Percentiles rank a stretch among this genome's conserved stretches.
Evolutionary conservation across 2,797 vertebrate genomes (phyloP).

Genomic region (Leptatherina wallacei): DNA sequence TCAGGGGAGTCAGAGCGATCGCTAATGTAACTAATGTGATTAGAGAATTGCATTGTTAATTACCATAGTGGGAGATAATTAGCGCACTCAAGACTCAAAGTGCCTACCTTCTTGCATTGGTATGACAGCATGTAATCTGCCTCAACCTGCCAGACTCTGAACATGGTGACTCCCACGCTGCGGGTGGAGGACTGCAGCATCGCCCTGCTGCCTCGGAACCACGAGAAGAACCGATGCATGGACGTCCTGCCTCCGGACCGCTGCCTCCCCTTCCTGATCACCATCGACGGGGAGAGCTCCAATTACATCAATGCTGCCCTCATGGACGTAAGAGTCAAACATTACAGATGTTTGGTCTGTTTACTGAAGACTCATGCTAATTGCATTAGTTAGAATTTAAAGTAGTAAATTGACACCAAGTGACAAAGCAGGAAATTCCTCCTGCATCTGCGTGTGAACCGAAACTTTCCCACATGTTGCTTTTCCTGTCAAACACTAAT

Average conservation of each 20-base stretch:
- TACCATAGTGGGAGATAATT: conserved; percentile 68
- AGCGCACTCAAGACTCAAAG: conserved; percentile 32
- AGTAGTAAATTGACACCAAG: conserved; percentile 11
- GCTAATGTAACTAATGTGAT: conserved; percentile 64
- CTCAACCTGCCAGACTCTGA: conserved; percentile 78
- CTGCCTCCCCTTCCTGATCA: conserved; percentile 98
- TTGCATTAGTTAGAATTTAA: conserved; percentile 20
- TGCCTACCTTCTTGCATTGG: conserved; percentile 29
- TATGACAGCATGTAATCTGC: conserved; percentile 45
- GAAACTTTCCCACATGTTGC: conserved; percentile 41
- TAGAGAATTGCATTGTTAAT: conserved; percentile 73
- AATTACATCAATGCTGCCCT: conserved; percentile 99
- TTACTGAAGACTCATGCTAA: background rate
- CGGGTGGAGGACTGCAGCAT: conserved; percentile 99
- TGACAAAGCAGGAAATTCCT: conserved; percentile 15
- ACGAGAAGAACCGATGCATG: conserved; percentile 99
- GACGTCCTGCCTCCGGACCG: conserved; percentile 97
- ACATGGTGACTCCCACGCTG: conserved; percentile 98
- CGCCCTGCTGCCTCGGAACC: conserved; percentile 94
- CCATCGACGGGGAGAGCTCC: conserved; percentile 97
- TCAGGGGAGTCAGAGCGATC: conserved; percentile 58
- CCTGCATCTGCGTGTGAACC: background rate
- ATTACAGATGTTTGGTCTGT: background rate
- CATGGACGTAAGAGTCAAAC: conserved; percentile 89
- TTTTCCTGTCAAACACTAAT: conserved; percentile 25